A percentile compares a stretch with the other conserved stretches of the same genome.
Conservation (phyloP, 2,888 invertebrate species). For the Drosophila greeni region DNA sequence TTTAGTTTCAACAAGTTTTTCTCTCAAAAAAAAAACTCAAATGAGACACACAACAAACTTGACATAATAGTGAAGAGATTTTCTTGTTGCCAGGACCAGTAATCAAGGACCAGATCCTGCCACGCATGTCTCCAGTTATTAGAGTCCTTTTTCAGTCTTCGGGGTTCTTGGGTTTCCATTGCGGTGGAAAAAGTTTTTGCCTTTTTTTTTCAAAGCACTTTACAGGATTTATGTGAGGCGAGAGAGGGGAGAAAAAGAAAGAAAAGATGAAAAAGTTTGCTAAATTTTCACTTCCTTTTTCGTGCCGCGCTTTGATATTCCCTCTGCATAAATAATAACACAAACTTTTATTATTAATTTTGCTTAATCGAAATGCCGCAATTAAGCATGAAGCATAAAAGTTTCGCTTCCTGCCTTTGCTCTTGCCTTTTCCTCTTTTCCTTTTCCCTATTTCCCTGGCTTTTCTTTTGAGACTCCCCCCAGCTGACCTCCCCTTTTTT, state of each 20-base stretch:
- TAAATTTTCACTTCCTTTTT: constrained; percentile 36
- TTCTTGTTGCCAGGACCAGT: constrained; percentile 17
- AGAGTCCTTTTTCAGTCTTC: constrained; percentile 8
- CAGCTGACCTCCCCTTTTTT: constrained; percentile 18
- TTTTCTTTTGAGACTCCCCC: constrained; percentile 11
- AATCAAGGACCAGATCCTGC: constrained; percentile 15
- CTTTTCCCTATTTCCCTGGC: not conserved
- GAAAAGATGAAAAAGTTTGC: constrained; percentile 41
- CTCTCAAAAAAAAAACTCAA: constrained; percentile 17
- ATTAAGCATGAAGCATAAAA: constrained; percentile 65
- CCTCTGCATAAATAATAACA: constrained; percentile 57
- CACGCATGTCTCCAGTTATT: constrained; percentile 35
- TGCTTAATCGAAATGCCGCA: constrained; percentile 72
- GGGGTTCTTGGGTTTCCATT: not conserved
- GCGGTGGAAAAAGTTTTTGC: constrained; percentile 12
- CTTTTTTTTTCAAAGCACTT: constrained; percentile 22
- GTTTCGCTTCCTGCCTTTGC: constrained; percentile 40
- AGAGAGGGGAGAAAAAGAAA: not conserved
- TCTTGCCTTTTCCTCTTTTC: too few relatives aligned
- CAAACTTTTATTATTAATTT: constrained; percentile 71
- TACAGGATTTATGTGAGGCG: constrained; percentile 21
- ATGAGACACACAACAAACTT: constrained; percentile 31
- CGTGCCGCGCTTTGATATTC: constrained; percentile 38
- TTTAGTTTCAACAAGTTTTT: constrained; percentile 40
- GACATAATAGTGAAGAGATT: constrained; percentile 17